Percentiles rank a stretch among this genome's conserved stretches.
Conservation (phyloP, 2,888 invertebrate genomes). For the Choreutis nemorana region DNA sequence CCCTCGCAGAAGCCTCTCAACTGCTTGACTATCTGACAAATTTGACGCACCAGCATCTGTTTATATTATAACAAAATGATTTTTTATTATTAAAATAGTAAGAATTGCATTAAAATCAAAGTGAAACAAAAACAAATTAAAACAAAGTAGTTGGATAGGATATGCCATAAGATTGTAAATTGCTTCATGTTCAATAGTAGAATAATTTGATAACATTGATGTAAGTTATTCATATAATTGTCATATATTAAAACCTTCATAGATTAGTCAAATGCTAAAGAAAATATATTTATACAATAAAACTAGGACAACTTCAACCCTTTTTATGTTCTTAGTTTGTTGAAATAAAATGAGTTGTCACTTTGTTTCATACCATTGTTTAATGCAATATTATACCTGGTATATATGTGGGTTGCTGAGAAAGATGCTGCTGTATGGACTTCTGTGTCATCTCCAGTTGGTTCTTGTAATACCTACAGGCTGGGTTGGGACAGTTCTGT, state of each 20-base stretch:
- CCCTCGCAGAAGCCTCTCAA: slow-evolving; percentile 54
- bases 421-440: slow-evolving; percentile 72
- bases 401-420: slow-evolving; percentile 63
- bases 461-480: slow-evolving; percentile 87
- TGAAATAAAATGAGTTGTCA: too few species aligned
- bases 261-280: too few species aligned
- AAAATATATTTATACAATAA: too few species aligned
- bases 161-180: neutral
- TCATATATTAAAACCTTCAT: too few species aligned
- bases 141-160: too few species aligned
- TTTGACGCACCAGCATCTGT: slow-evolving; percentile 45
- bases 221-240: too few species aligned
- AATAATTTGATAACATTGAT: too few species aligned
- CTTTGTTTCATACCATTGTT: too few species aligned
- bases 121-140: neutral
- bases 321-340: too few species aligned
- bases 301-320: too few species aligned
- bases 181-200: too few species aligned
- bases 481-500: slow-evolving; percentile 87
- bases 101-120: neutral
- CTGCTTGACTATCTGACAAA: slow-evolving; percentile 55
- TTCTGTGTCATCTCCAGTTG: slow-evolving; percentile 79
- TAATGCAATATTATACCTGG: slow-evolving; percentile 41
- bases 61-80: slow-evolving; percentile 5
- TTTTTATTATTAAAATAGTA: slow-evolving; percentile 4